These are phyloP conservation scores for Myotis findleyi DNA, from an alignment of 2,797 vertebrate genomes.

Conservation along the genomic window DNA sequence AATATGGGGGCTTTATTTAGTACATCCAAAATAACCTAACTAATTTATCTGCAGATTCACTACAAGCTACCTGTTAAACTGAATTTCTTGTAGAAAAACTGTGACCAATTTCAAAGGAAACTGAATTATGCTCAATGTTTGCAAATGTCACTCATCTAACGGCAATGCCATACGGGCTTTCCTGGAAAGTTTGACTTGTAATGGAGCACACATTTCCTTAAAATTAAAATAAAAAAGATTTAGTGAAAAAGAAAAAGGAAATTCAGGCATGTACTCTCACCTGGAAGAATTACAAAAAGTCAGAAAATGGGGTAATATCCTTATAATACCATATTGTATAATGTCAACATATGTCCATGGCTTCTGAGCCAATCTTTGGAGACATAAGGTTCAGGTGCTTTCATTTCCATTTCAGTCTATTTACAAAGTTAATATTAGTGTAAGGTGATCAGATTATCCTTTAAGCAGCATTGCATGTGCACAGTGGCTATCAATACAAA, in stretches of 20 bases:
- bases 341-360: too few relatives aligned
- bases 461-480: neutral
- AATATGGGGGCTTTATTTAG: conserved; percentile 32
- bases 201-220: neutral
- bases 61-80: conserved; percentile 46
- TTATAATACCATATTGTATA: neutral
- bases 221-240: neutral
- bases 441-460: neutral
- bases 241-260: neutral
- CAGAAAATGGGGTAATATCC: neutral
- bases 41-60: conserved; percentile 9
- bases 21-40: conserved; percentile 43
- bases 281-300: conserved; percentile 33
- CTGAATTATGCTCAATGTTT: conserved; percentile 73
- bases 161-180: neutral
- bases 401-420: neutral
- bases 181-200: conserved; percentile 49
- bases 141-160: conserved; percentile 63
- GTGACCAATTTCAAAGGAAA: conserved; percentile 67
- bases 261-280: neutral
- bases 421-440: neutral
- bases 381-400: neutral
- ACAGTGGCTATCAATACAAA: neutral
- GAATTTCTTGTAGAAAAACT: conserved; percentile 61
- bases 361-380: neutral